Evolutionary conservation across 2,797 vertebrate species (phyloP).

Genomic region (Macrochelys suwanniensis): DNA sequence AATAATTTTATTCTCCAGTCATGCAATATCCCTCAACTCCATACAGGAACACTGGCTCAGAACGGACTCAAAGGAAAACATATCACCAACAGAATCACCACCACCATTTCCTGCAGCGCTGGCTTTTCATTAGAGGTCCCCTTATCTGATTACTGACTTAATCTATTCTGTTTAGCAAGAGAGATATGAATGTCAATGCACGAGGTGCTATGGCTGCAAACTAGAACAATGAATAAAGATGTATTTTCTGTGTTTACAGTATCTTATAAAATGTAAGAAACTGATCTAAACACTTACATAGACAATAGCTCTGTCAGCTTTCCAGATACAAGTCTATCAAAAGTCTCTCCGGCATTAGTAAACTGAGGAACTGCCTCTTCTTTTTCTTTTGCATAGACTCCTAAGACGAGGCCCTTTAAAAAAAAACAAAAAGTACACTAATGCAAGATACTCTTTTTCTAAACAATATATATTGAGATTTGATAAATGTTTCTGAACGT

Average conservation of each 20-base stretch:
- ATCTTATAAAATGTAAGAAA: background rate
- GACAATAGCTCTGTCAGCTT: conserved; percentile 90
- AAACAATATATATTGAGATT: background rate
- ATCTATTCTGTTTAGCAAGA: background rate
- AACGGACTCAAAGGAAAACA: background rate
- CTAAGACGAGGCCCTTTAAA: conserved; percentile 91
- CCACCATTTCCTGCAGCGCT: background rate
- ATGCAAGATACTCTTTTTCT: fast-evolving
- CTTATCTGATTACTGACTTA: background rate
- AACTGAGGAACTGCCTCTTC: conserved; percentile 81
- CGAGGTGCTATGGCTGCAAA: background rate
- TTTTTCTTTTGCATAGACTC: conserved; percentile 88
- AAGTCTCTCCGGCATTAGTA: conserved; percentile 87
- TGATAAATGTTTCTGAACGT: background rate
- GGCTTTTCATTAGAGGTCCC: background rate
- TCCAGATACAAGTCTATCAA: conserved; percentile 88
- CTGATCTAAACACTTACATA: conserved; percentile 83
- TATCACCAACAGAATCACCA: fast-evolving
- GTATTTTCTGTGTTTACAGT: too few relatives aligned
- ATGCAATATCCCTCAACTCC: fast-evolving
- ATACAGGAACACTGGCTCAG: background rate
- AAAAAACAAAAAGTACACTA: fast-evolving
- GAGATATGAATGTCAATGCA: background rate
- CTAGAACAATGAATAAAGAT: fast-evolving
- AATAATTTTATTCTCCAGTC: fast-evolving